Conservation (phyloP, 2,888 invertebrate genomes). For the Cantharis rustica region DNA sequence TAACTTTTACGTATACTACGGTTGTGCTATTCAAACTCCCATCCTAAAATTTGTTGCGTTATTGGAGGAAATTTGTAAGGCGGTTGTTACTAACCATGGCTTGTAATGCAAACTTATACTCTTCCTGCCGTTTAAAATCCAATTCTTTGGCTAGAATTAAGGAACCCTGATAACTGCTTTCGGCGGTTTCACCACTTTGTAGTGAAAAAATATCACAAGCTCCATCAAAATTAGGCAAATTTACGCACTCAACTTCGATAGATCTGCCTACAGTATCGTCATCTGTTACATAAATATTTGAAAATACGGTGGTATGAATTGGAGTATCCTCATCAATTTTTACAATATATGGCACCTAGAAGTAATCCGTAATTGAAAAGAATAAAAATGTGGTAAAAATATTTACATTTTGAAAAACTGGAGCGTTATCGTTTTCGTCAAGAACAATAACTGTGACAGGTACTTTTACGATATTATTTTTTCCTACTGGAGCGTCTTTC, state of each 20-base stretch:
- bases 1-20: constrained; percentile 76
- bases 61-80: neutral
- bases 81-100: constrained; percentile 70
- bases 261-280: constrained; percentile 80
- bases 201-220: constrained; percentile 75
- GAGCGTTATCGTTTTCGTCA: constrained; percentile 89
- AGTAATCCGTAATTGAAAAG: constrained; percentile 39
- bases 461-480: constrained; percentile 73
- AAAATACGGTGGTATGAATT: constrained; percentile 73
- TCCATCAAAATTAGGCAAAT: constrained; percentile 67
- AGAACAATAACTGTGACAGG: constrained; percentile 82
- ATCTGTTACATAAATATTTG: constrained; percentile 76
- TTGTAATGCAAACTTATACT: constrained; percentile 76
- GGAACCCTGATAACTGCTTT: constrained; percentile 73
- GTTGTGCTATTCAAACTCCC: constrained; percentile 75
- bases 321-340: constrained; percentile 77
- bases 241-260: constrained; percentile 72
- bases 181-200: constrained; percentile 64
- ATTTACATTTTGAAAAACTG: constrained; percentile 75
- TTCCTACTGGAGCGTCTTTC: constrained; percentile 60
- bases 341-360: constrained; percentile 79
- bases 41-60: constrained; percentile 62
- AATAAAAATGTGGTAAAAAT: neutral
- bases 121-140: constrained; percentile 78
- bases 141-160: constrained; percentile 72